Evolutionary conservation across 2,888 invertebrate species (phyloP), one percentile per base, ranked within the genome.

Genomic region (Archips xylosteana): DNA sequence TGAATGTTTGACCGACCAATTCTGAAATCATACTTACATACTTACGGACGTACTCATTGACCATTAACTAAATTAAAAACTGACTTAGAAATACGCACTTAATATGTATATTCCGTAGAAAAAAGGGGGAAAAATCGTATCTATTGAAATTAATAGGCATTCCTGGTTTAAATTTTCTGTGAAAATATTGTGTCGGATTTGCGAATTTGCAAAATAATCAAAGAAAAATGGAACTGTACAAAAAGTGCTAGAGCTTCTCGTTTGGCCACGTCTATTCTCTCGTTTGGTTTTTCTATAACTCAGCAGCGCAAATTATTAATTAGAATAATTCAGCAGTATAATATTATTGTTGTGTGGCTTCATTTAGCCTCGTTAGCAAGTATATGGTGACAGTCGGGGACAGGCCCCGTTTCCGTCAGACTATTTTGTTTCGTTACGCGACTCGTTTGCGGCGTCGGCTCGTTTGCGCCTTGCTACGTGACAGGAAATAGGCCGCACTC

Each of bases 401-500:
- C 75, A 57, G 69, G 71, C 76, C 49, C 69, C 70, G 71, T 73
- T 77, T 77, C 77, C 76, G 75, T 63, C 62, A 51, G 69, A 74
- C 74, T 76, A 77, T 77, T 77, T 74, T 75, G 74, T 77, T 71
- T 57, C 77, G 76, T 75, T 78, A 78, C 75, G 79, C 79, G 81
- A 81, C 83, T 85, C 86, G 83, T 86, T 84, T 84, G 83, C 77
- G 81, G 80, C 80, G 80, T 79, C 74, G 66, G 49, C 83, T 86
- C 86, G 87, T 88, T 87, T 85, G 87, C 80, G 83, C 81, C 81
- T 82, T 77, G 74, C 82, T 84, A 88, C 87, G 88, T 88, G 88
- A 87, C 87, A 80, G 82, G 84, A 87, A 88, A 85, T 85, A 85
- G 85, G 87, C 85, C 84, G 79, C 79, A 77, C 81, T 75, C 78